Evolutionary conservation across 2,113 vertebrate species (phyloP).

Genomic region (Menura novaehollandiae): DNA sequence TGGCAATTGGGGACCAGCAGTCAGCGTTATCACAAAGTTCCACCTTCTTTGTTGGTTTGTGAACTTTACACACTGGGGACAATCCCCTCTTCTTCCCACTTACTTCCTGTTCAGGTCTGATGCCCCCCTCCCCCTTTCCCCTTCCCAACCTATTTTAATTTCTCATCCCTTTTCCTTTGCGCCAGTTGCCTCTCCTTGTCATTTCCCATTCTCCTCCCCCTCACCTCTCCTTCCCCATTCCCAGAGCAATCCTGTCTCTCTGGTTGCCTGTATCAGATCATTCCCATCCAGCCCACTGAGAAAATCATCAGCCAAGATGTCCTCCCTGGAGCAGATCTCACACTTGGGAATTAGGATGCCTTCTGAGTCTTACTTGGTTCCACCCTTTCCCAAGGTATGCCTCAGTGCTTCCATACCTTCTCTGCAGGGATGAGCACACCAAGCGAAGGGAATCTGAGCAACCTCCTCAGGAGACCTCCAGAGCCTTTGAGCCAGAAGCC

Average conservation of each 20-base stretch:
- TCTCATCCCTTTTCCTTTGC: not conserved
- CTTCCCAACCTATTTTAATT: not conserved
- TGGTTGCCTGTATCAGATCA: not conserved
- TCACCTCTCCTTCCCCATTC: not conserved
- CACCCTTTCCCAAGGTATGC: not conserved
- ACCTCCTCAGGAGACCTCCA: not conserved
- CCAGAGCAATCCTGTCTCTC: not conserved
- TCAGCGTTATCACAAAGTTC: not conserved
- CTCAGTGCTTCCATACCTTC: not conserved
- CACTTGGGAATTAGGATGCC: not conserved
- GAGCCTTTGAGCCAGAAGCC: not conserved
- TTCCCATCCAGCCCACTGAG: not conserved
- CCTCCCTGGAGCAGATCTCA: not conserved
- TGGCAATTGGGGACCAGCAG: not conserved
- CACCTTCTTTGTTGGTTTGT: not conserved
- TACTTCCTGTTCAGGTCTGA: not conserved
- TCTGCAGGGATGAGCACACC: not conserved
- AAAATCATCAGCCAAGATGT: not conserved
- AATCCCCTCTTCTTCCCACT: not conserved
- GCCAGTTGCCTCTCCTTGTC: not conserved
- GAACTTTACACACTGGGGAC: rapidly evolving
- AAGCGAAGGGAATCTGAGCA: not conserved
- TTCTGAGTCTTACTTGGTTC: not conserved
- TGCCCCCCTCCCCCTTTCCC: rapidly evolving
- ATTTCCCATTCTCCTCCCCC: not conserved